Base-by-base conservation (phyloP, 2,113 vertebrate genomes). In the Synodontis membranacea region DNA sequence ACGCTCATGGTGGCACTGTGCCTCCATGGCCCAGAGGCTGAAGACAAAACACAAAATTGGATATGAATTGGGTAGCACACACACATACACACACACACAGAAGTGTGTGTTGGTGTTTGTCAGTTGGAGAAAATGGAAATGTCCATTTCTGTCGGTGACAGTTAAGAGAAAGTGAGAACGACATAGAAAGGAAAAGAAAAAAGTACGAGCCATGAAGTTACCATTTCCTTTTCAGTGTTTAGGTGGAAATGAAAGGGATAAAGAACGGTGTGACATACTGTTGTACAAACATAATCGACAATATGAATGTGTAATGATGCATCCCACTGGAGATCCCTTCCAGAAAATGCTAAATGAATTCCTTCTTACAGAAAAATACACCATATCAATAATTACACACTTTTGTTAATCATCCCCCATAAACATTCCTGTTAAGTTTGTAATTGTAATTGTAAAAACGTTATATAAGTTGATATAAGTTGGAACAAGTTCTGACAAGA, bases 71-170 rank as follows among this genome's bases (percentile, higher is more conserved):
- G 78, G 1, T 58, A 39, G 21, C 37, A 58, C 48, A 58, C 78
- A 28, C 52, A 37, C n/a, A 34, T 28, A 79, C 68, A 42, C 68
- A 11, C 39, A 37, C n/a, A 37, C 66, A 68, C 34, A 75, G 14
- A 46, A 46, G 42, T 28, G 72, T 19, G 42, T 78, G 75, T 78
- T 76, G 48, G 48, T 42, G 52, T 39, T 58, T 80, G 52, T 58
- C 78, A 58, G 52, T 12, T 80, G 52, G 2, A 80, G 78, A 80
- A 80, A 80, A 80, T 80, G 23, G 52, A 80, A 80, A 80, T 58
- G 34, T 42, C 23, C 23, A 34, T 80, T 80, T 80, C 21, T 56
- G 76, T 80, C 52, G 39, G 34, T 8, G 34, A 39, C 23, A 15
- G 34, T 11, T 80, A 5, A 80, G 25, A 56, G 34, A 42, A 58